Base-by-base conservation (phyloP, 2,888 invertebrate genomes). In the Abrostola tripartita region DNA sequence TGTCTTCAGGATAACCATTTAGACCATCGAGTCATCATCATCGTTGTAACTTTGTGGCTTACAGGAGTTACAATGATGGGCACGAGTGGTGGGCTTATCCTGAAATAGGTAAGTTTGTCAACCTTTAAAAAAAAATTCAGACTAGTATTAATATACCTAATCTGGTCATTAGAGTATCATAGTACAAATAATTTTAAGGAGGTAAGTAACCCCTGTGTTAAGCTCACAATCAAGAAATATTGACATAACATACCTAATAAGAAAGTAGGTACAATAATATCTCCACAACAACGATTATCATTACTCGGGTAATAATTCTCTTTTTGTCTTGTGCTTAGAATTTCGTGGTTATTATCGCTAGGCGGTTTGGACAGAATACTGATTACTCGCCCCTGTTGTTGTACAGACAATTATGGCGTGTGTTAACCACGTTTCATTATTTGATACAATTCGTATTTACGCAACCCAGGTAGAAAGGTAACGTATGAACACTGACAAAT, bases 401-500 rank as follows among this genome's bases (percentile, higher is more conserved):
- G 49, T 44, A 61, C 65, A 47, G 24, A 51, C 44, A 55, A 76
- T 75, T 65, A 61, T 41, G 54, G 61, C 11, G 49, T 65, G 14
- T 52, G 44, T 52, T 62, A 58, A 60, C 55, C 68, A 55, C 65
- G 55, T 56, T 75, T 49, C 62, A 56, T 53, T 65, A 61, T 60
- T 61, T 51, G 7, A 51, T 35, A 56, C 59, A 40, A 67, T 51
- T 54, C 41, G 36, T 62, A 61, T 53, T 58, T 51, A 53, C 37
- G 55, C 38, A 49, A 50, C 52, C 14, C 37, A 62, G 11, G 47
- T 50, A 64, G 12, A n/a, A 62, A 54, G 37, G 7, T 14, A 42
- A n/a, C n/a, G 40, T 24, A 36, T 52, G 62, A 60, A 55, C 66
- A 47, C 37, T 74, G 65, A 75, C 75, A 78, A 67, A 77, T 69